These are phyloP conservation scores for Sycophaga agraensis DNA, from an alignment of 1,140 invertebrate species.

Conservation along the genomic window DNA sequence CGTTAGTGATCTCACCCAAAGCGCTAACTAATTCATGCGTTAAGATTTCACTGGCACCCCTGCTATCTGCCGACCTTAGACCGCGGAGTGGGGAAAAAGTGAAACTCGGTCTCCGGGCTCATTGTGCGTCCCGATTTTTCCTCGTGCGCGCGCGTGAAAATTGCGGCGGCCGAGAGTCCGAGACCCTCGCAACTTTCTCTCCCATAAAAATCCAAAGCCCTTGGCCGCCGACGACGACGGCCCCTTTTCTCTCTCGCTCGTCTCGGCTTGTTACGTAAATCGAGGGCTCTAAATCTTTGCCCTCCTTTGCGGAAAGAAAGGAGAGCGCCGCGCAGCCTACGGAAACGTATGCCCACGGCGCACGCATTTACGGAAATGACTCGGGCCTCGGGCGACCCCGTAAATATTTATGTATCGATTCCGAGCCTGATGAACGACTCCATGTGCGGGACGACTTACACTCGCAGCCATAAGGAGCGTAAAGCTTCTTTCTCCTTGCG, in stretches of 20 bases:
- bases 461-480: no score
- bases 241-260: constrained; percentile 5
- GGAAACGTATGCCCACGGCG: not conserved
- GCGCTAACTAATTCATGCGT: constrained; percentile 11
- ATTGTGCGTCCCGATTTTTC: constrained; percentile 48
- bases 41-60: constrained; percentile 27
- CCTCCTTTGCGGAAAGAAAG: constrained; percentile 21
- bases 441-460: constrained; percentile 5
- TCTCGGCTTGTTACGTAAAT: constrained; percentile 47
- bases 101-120: constrained; percentile 43
- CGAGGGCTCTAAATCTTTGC: constrained; percentile 47
- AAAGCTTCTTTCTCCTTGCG: no score
- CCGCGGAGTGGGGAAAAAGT: constrained; percentile 41
- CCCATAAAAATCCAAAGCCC: constrained; percentile 55
- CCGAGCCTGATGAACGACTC: constrained; percentile 1
- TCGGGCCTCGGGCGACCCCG: constrained; percentile 14
- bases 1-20: no score
- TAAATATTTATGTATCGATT: constrained; percentile 30
- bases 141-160: constrained; percentile 39
- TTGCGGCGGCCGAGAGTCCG: constrained; percentile 37
- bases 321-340: not conserved
- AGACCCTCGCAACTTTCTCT: constrained; percentile 54
- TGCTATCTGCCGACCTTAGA: not conserved
- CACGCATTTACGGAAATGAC: constrained; percentile 34
- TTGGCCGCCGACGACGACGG: not conserved